Percentiles rank a stretch among this genome's conserved stretches.
phyloP scores from a whole-genome alignment of 2,113 vertebrate species.

The Brachionichthys hirsutus region DNA sequence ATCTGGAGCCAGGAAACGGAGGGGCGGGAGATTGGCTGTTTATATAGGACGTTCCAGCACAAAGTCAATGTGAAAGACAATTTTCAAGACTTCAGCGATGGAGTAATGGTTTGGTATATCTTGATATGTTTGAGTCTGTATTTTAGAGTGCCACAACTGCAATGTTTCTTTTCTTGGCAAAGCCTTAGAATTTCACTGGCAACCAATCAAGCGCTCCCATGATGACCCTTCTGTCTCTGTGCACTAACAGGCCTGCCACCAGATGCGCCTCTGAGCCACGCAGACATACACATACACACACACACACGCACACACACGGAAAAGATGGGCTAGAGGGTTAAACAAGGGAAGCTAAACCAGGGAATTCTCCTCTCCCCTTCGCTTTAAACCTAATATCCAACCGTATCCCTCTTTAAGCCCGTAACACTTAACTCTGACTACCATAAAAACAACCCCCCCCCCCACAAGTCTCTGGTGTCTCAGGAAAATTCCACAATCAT shows the following conservation, averaged over 20 bases:
- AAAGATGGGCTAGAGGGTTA: slow-evolving; percentile 52
- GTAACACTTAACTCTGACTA: slow-evolving; percentile 51
- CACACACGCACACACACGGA: slow-evolving; percentile 32
- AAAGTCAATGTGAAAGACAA: slow-evolving; percentile 45
- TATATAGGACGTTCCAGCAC: slow-evolving; percentile 32
- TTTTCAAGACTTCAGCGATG: slow-evolving; percentile 50
- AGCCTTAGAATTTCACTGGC: slow-evolving; percentile 66
- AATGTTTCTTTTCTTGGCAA: slow-evolving; percentile 70
- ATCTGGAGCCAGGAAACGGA: slow-evolving; percentile 24
- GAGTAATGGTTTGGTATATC: slow-evolving; percentile 41
- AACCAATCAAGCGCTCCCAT: slow-evolving; percentile 76
- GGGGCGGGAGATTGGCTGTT: slow-evolving; percentile 39
- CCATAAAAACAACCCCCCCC: slow-evolving; percentile 6
- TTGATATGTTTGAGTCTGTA: slow-evolving; percentile 40
- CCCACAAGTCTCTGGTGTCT: slow-evolving; percentile 53
- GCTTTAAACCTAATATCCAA: slow-evolving; percentile 55
- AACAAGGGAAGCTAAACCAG: slow-evolving; percentile 52
- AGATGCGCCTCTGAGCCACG: slow-evolving; percentile 75
- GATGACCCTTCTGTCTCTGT: slow-evolving; percentile 77
- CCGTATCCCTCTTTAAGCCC: slow-evolving; percentile 28
- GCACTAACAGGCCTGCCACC: slow-evolving; percentile 77
- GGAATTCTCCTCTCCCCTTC: slow-evolving; percentile 41
- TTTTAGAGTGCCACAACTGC: slow-evolving; percentile 63
- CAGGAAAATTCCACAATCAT: slow-evolving; percentile 65
- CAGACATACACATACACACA: slow-evolving; percentile 34